phyloP scores from a whole-genome alignment of 2,113 vertebrate genomes.

The Laticauda laticaudata region DNA sequence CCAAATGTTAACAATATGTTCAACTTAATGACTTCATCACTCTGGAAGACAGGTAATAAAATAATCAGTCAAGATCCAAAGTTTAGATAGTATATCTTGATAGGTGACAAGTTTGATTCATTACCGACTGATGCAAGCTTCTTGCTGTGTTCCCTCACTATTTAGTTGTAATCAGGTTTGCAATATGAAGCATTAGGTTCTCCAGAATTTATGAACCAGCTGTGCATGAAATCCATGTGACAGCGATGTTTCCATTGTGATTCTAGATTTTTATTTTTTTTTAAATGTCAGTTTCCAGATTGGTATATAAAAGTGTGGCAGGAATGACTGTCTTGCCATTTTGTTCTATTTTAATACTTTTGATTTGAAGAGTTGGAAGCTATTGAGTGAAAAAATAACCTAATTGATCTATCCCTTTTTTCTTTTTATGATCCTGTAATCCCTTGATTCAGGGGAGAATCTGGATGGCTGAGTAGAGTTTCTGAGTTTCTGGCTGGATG shows the following conservation, averaged over 20 bases:
- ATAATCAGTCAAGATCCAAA: not conserved
- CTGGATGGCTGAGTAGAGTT: not conserved
- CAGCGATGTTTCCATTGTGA: not conserved
- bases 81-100: not conserved
- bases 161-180: not conserved
- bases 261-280: no score
- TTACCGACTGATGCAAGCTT: not conserved
- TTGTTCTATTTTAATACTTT: not conserved
- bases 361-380: not conserved
- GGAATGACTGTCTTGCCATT: not conserved
- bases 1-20: not conserved
- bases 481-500: not conserved
- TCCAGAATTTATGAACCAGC: not conserved
- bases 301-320: not conserved
- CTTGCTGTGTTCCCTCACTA: not conserved
- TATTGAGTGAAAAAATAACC: not conserved
- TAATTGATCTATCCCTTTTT: not conserved
- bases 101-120: not conserved
- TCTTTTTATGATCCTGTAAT: not conserved
- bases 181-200: slow-evolving; percentile 1
- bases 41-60: slow-evolving; percentile 8
- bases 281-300: not conserved
- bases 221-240: not conserved
- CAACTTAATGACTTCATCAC: not conserved
- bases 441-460: not conserved